Percentiles rank a stretch among this genome's conserved stretches.
Evolutionary conservation across 1,140 invertebrate species (phyloP).

Genomic region (Listronotus bonariensis): DNA sequence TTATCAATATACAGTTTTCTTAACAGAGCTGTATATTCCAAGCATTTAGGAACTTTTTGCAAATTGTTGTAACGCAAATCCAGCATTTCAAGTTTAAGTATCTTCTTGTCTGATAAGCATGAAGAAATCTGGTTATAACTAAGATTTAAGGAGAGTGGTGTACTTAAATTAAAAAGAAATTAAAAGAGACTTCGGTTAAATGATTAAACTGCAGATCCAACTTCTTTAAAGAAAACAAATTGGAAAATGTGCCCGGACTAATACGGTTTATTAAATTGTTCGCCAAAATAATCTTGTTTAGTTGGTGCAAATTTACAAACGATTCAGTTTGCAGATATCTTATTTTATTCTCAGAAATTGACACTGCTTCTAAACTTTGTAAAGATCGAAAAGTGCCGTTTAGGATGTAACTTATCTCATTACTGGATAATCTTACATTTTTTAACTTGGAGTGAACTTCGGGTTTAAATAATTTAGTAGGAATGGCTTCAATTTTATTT

Average conservation of each 20-base stretch:
- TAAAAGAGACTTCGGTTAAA: constrained; percentile 67
- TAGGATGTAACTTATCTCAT: constrained; percentile 66
- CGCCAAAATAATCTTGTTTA: constrained; percentile 72
- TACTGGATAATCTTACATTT: constrained; percentile 78
- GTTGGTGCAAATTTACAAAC: constrained; percentile 69
- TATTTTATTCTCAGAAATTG: constrained; percentile 74
- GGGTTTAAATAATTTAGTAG: constrained; percentile 68
- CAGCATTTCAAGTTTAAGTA: constrained; percentile 67
- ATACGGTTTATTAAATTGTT: constrained; percentile 68
- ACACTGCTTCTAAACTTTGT: constrained; percentile 68
- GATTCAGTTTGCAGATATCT: constrained; percentile 60
- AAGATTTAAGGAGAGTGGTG: constrained; percentile 69
- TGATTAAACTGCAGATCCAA: constrained; percentile 76
- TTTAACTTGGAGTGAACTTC: constrained; percentile 73
- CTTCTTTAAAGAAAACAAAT: constrained; percentile 69
- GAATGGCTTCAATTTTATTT: constrained; percentile 71
- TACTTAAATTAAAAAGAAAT: constrained; percentile 70
- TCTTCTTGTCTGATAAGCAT: constrained; percentile 63
- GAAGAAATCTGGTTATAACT: constrained; percentile 69
- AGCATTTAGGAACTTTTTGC: constrained; percentile 65
- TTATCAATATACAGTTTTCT: constrained; percentile 72
- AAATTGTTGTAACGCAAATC: constrained; percentile 74
- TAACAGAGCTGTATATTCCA: constrained; percentile 66
- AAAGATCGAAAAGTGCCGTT: constrained; percentile 68
- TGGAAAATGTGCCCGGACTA: constrained; percentile 66